These are phyloP conservation scores for Ahaetulla prasina DNA, from an alignment of 2,113 vertebrate species.

Conservation along the genomic window DNA sequence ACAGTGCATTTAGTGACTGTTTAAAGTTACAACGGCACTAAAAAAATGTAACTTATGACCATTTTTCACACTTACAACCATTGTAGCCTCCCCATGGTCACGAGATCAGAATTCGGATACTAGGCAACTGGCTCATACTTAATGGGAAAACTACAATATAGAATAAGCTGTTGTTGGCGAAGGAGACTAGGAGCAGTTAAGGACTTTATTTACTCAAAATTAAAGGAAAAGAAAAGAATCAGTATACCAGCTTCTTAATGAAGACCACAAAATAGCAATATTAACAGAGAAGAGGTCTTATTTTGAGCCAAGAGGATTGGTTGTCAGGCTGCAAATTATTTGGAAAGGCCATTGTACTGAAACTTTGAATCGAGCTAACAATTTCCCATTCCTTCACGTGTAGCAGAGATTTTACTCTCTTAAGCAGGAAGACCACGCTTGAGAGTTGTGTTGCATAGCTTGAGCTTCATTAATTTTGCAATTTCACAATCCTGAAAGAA, in stretches of 20 bases:
- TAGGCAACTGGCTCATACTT: neutral
- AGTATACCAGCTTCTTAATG: neutral
- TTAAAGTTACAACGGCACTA: neutral
- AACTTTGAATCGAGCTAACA: neutral
- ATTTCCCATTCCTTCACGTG: too few species aligned
- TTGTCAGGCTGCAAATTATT: neutral
- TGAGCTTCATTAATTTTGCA: neutral
- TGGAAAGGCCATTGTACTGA: neutral
- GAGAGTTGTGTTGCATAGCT: neutral
- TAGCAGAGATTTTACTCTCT: neutral
- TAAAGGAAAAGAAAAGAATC: neutral
- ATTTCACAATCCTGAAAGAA: neutral
- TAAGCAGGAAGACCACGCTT: neutral
- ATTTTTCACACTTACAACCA: neutral
- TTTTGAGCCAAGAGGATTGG: neutral
- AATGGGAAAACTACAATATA: neutral
- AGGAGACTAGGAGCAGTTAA: neutral
- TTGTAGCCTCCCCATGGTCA: neutral
- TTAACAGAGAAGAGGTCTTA: neutral
- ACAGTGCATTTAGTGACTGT: neutral
- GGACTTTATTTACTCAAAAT: neutral
- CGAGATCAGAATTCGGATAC: neutral
- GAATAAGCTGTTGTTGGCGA: neutral
- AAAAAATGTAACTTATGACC: too few species aligned
- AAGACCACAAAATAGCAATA: neutral